These are phyloP conservation scores for Drosophila mimica DNA, from an alignment of 2,888 invertebrate species.

Conservation along the genomic window DNA sequence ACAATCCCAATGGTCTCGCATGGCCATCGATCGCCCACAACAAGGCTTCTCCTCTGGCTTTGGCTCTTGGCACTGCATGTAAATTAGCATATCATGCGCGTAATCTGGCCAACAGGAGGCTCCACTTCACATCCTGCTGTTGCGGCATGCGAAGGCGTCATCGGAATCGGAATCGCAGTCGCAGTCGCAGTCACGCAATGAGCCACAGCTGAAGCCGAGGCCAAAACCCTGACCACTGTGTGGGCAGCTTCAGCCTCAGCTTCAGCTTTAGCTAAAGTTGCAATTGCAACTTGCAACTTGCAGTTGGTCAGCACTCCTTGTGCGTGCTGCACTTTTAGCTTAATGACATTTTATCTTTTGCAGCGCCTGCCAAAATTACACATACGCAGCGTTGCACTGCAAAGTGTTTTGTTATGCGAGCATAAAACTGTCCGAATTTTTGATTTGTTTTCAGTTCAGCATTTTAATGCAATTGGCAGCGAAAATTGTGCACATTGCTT, in stretches of 20 bases:
- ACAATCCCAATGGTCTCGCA: constrained; percentile 24
- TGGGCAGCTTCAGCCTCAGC: constrained; percentile 58
- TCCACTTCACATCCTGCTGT: constrained; percentile 73
- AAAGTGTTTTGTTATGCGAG: constrained; percentile 68
- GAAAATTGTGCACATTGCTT: constrained; percentile 80
- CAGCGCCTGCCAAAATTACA: constrained; percentile 58
- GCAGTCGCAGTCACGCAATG: constrained; percentile 45
- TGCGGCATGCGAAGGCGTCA: constrained; percentile 80
- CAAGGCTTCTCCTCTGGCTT: constrained; percentile 37
- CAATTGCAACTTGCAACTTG: constrained; percentile 5
- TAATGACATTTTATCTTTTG: constrained; percentile 78
- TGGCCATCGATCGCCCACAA: constrained; percentile 70
- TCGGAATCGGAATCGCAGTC: constrained; percentile 51
- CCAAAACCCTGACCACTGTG: constrained; percentile 70
- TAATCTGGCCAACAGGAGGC: constrained; percentile 77
- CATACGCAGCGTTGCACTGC: constrained; percentile 66
- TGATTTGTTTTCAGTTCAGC: constrained; percentile 29
- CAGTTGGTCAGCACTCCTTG: constrained; percentile 30
- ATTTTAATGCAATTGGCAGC: constrained; percentile 82
- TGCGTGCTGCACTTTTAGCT: constrained; percentile 78
- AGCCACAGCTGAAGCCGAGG: constrained; percentile 4
- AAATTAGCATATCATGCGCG: constrained; percentile 81
- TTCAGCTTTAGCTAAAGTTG: constrained; percentile 19
- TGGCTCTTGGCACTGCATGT: constrained; percentile 62
- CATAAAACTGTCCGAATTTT: constrained; percentile 63